These are phyloP conservation scores for Lepilemur septentrionalis DNA, from an alignment of 2,797 vertebrate species.

Conservation along the genomic window DNA sequence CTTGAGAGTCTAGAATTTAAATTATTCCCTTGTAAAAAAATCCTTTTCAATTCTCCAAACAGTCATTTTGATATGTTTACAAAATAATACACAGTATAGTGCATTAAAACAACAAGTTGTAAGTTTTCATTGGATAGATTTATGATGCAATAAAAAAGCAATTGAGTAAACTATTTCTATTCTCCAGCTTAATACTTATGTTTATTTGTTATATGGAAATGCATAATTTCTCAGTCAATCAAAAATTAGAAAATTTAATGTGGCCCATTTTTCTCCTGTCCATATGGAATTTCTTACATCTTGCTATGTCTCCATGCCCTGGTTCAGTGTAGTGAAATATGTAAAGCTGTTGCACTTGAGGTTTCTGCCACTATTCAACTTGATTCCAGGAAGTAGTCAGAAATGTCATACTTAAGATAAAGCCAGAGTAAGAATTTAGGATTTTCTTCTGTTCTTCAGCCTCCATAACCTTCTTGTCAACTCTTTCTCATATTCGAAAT, in stretches of 20 bases:
- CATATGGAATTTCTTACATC: not conserved
- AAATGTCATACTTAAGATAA: not conserved
- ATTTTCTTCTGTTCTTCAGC: not conserved
- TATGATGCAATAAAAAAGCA: constrained; percentile 46
- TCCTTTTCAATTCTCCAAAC: not conserved
- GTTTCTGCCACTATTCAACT: not conserved
- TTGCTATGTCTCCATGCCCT: not conserved
- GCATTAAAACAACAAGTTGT: not conserved
- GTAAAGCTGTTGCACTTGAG: not conserved
- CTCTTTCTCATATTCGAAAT: not conserved
- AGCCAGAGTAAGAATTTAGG: not conserved
- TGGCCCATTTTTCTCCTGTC: not conserved
- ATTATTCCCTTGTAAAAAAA: not conserved
- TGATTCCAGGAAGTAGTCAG: not conserved
- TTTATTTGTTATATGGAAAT: constrained; percentile 10
- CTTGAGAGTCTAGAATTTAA: not conserved
- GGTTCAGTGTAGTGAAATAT: not conserved
- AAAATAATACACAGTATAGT: not conserved
- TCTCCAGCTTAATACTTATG: not conserved
- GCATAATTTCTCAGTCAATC: not conserved
- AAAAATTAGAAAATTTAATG: not conserved
- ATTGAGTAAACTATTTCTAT: constrained; percentile 37
- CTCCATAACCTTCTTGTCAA: not conserved
- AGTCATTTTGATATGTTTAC: not conserved
- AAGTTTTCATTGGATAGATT: not conserved